Conservation (phyloP, 2,113 vertebrate genomes). For the Sylvietta virens region DNA sequence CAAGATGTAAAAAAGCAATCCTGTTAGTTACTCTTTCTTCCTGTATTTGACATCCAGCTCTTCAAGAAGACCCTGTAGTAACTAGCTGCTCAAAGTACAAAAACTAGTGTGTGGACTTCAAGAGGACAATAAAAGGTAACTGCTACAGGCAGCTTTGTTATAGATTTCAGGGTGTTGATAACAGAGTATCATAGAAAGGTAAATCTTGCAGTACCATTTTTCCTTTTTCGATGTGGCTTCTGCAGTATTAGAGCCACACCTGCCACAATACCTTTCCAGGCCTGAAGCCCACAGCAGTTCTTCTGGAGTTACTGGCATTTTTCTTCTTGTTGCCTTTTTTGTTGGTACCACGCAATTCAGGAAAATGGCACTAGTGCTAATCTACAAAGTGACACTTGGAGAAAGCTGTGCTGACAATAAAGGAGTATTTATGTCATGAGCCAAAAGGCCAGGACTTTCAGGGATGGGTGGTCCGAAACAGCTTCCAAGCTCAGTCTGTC, state of each 20-base stretch:
- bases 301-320: background rate
- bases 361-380: background rate
- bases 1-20: background rate
- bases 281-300: background rate
- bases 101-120: background rate
- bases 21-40: background rate
- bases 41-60: background rate
- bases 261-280: background rate
- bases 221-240: background rate
- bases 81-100: background rate
- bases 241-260: background rate
- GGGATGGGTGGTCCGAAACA: background rate
- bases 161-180: background rate
- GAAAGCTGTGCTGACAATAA: background rate
- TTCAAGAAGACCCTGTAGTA: background rate
- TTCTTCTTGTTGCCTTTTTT: background rate
- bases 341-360: background rate
- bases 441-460: background rate
- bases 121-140: background rate
- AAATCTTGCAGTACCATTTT: background rate
- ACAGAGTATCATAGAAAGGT: background rate
- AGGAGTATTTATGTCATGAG: background rate
- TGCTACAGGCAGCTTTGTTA: background rate
- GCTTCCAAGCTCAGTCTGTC: background rate
- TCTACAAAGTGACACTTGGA: fast-evolving